Evolutionary conservation across 2,113 vertebrate genomes (phyloP), one percentile per base, ranked within the genome.

Genomic region (Macrotus californicus): DNA sequence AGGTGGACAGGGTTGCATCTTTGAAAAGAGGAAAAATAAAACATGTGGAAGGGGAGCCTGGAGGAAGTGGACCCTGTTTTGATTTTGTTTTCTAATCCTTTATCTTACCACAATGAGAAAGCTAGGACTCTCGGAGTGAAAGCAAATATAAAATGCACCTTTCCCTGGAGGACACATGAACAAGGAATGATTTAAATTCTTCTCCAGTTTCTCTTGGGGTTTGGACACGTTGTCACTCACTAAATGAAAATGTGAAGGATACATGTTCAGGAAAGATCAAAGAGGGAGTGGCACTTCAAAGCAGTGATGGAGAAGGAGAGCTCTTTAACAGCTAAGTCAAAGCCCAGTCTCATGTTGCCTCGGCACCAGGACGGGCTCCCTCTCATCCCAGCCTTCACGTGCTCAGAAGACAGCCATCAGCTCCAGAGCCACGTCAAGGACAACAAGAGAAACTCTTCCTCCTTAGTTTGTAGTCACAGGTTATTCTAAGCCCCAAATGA

Each of bases 331-430:
- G 85, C 18, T 41, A 7, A 34, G n/a, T 66, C 85, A 21, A 41
- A 72, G 50, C 92, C 34, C 10, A 11, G 14, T n/a, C 59, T 19
- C 21, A 0, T 34, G 3, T 2, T 12, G 2, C 39, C 29, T 31
- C 6, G 0, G n/a, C 31, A 5, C 10, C 13, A 12, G 5, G 1
- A 6, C 4, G 52, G n/a, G 59, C 4, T 21, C 8, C n/a, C 5
- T 10, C 66, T 34, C 29, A 39, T 31, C 2, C 19, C 34, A 8
- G 43, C 16, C 41, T 64, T 43, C 34, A 1, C 21, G 39, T 18
- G 79, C 6, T 7, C 18, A 3, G 34, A 67, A 72, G 61, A 73
- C 34, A 73, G 54, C 15, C 34, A 31, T 50, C 18, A 48, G 50
- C 7, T 10, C 6, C 39, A 52, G 69, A 50, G 67, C 39, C 87